Conservation (phyloP, 2,888 invertebrate species). For the Tenthredo amoena region DNA sequence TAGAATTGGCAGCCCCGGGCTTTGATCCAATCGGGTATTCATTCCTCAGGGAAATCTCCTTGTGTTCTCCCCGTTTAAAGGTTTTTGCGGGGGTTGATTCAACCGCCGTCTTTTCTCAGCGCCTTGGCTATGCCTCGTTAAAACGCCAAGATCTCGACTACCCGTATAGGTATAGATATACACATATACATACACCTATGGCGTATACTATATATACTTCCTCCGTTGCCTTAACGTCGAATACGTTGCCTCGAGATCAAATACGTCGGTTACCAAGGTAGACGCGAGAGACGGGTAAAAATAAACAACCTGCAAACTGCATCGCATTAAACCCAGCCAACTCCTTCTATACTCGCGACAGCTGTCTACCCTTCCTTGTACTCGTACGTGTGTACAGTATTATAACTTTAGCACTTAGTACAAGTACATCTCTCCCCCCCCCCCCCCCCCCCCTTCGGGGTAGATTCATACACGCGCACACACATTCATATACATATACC, state of each 20-base stretch:
- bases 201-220: conserved; percentile 16
- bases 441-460: background rate
- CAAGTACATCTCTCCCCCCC: conserved; percentile 26
- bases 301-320: conserved; percentile 45
- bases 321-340: conserved; percentile 40
- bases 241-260: conserved; percentile 7
- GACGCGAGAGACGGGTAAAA: conserved; percentile 32
- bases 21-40: conserved; percentile 51
- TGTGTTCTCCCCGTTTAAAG: conserved; percentile 51
- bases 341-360: conserved; percentile 12
- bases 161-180: background rate
- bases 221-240: background rate
- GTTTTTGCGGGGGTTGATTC: conserved; percentile 38
- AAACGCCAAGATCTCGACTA: conserved; percentile 16
- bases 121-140: conserved; percentile 37
- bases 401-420: conserved; percentile 49
- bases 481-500: background rate
- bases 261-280: conserved; percentile 32
- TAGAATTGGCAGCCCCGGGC: conserved; percentile 49
- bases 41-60: conserved; percentile 51
- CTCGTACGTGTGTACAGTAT: conserved; percentile 32
- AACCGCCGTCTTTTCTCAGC: conserved; percentile 27
- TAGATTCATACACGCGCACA: background rate
- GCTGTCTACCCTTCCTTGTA: conserved; percentile 43
- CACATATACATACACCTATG: background rate